Evolutionary conservation across 2,888 invertebrate species (phyloP).

Genomic region (Meandrusa payeni): DNA sequence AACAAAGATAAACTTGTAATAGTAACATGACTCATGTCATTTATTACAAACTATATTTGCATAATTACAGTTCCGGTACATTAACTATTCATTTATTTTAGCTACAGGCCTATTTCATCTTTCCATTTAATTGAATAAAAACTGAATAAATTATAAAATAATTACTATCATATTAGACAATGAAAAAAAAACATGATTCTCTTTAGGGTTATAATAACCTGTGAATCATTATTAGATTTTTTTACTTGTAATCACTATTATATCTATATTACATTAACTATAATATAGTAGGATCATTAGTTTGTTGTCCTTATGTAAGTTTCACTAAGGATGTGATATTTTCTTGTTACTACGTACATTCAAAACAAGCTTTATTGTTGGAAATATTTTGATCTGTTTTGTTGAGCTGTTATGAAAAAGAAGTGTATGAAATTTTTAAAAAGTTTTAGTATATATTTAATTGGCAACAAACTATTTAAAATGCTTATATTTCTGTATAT

Average conservation of each 20-base stretch:
- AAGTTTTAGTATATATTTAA: slow-evolving; percentile 15
- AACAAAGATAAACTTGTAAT: too few relatives aligned
- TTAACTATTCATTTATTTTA: too few relatives aligned
- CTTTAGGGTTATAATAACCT: not conserved
- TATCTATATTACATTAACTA: slow-evolving; percentile 3
- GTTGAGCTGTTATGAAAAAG: slow-evolving; percentile 1
- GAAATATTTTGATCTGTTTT: slow-evolving; percentile 19
- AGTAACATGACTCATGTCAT: too few relatives aligned
- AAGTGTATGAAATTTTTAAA: too few relatives aligned
- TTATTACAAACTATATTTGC: too few relatives aligned
- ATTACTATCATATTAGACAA: not conserved
- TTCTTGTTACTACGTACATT: slow-evolving; percentile 6
- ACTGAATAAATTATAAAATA: not conserved
- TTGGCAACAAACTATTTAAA: slow-evolving; percentile 28
- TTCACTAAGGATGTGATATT: slow-evolving; percentile 11
- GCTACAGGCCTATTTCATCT: too few relatives aligned
- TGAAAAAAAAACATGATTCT: not conserved
- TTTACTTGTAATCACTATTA: not conserved
- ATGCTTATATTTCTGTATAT: slow-evolving; percentile 62
- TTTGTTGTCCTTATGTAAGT: slow-evolving; percentile 3
- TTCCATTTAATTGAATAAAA: too few relatives aligned
- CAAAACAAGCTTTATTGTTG: slow-evolving; percentile 6
- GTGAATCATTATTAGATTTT: not conserved
- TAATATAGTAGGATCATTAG: slow-evolving; percentile 3
- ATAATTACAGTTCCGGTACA: too few relatives aligned